phyloP scores from a whole-genome alignment of 2,113 vertebrate species.

The Paradoxurus hermaphroditus region DNA sequence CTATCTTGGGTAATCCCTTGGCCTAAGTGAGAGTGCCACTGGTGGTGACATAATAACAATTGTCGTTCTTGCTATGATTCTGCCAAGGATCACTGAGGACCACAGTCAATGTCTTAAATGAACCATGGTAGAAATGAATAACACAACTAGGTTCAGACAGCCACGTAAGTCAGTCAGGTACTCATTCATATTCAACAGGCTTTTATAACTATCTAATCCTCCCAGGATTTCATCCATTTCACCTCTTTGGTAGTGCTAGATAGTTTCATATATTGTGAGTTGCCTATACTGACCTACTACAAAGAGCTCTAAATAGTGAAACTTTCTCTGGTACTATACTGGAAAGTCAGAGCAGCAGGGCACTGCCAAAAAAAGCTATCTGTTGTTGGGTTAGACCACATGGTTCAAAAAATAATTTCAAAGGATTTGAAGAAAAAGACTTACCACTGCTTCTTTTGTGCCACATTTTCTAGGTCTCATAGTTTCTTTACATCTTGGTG shows the following conservation, averaged over 20 bases:
- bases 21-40: not conserved
- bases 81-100: not conserved
- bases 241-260: not conserved
- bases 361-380: not conserved
- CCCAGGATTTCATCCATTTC: not conserved
- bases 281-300: not conserved
- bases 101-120: not conserved
- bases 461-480: not conserved
- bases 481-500: not conserved
- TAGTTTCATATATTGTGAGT: not conserved
- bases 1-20: not conserved
- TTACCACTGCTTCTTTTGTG: not conserved
- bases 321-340: not conserved
- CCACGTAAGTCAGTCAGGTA: not conserved
- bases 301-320: not conserved
- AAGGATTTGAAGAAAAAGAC: not conserved
- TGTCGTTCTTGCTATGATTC: not conserved
- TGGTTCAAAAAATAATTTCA: not conserved
- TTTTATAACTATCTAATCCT: not conserved
- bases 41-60: not conserved
- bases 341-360: not conserved
- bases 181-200: not conserved
- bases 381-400: not conserved
- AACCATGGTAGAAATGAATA: not conserved
- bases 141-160: not conserved